Conservation (phyloP, 2,797 vertebrate species). For the Sparidentex hasta region DNA sequence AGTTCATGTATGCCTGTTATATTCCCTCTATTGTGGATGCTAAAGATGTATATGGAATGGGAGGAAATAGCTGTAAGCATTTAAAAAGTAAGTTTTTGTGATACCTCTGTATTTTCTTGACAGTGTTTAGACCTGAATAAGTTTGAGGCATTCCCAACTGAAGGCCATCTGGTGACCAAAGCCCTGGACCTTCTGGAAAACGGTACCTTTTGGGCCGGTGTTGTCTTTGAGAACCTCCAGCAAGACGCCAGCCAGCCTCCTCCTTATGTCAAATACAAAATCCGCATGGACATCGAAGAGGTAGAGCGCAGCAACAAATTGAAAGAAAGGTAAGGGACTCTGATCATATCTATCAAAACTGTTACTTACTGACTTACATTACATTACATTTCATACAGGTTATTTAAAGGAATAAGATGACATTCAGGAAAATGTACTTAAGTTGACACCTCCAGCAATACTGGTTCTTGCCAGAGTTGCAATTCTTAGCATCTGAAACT, state of each 20-base stretch:
- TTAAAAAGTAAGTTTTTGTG: conserved; percentile 2
- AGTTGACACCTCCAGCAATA: no score
- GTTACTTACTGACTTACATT: background rate
- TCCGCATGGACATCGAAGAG: conserved; percentile 96
- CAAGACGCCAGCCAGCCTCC: conserved; percentile 81
- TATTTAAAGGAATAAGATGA: background rate
- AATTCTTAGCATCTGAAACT: no score
- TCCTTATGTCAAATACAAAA: conserved; percentile 93
- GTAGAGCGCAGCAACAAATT: conserved; percentile 91
- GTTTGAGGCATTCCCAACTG: conserved; percentile 88
- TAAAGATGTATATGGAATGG: conserved; percentile 19
- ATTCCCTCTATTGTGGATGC: conserved; percentile 19
- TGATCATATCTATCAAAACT: background rate
- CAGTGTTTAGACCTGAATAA: conserved; percentile 98
- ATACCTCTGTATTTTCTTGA: conserved; percentile 34
- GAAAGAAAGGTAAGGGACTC: conserved; percentile 86
- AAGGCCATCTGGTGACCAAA: conserved; percentile 87
- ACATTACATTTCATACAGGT: background rate
- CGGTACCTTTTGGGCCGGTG: conserved; percentile 92
- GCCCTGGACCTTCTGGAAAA: conserved; percentile 91
- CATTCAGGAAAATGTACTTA: background rate
- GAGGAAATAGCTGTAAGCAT: conserved; percentile 7
- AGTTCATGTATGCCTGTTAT: conserved; percentile 28
- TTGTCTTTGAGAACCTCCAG: conserved; percentile 90
- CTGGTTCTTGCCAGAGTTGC: no score